Evolutionary conservation across 1,140 invertebrate species (phyloP).

Genomic region (Drosophila rufa): DNA sequence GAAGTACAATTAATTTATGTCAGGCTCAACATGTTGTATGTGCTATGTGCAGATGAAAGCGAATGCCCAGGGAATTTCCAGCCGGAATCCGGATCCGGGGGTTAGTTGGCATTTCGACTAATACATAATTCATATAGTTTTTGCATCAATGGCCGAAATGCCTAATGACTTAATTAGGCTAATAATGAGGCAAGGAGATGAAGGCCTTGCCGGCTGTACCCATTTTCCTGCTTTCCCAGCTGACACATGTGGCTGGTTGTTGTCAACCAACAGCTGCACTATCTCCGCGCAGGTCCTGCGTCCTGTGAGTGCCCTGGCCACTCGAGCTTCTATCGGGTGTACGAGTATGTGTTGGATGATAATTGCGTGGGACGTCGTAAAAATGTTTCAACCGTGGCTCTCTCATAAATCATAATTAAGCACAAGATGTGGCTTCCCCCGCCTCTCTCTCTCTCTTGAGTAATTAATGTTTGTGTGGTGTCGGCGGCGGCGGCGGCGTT

Average conservation of each 20-base stretch:
- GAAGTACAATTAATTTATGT: conserved; percentile 77
- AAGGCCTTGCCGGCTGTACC: background rate
- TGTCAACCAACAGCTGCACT: conserved; percentile 61
- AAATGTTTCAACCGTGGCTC: conserved; percentile 71
- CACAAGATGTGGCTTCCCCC: conserved; percentile 52
- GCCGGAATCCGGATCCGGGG: background rate
- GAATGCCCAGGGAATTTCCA: conserved; percentile 2
- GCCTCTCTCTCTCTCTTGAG: background rate
- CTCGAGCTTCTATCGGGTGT: conserved; percentile 21
- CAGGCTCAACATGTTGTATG: conserved; percentile 57
- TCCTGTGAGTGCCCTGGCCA: conserved; percentile 23
- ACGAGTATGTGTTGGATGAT: conserved; percentile 19
- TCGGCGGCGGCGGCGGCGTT: conserved; percentile 22
- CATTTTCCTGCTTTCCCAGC: background rate
- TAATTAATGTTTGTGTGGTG: conserved; percentile 71
- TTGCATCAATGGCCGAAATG: conserved; percentile 68
- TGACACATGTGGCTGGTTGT: conserved; percentile 18
- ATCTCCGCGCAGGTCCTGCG: conserved; percentile 9
- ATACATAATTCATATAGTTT: conserved; percentile 79
- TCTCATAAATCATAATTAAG: conserved; percentile 81
- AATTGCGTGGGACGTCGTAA: conserved; percentile 66
- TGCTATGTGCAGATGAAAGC: conserved; percentile 13
- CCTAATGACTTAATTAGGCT: conserved; percentile 80
- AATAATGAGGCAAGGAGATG: conserved; percentile 52
- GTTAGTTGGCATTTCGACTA: conserved; percentile 54